Percentiles rank a stretch among this genome's conserved stretches.
These are phyloP conservation scores for Catocala nupta DNA, from an alignment of 2,888 invertebrate genomes.

Conservation along the genomic window DNA sequence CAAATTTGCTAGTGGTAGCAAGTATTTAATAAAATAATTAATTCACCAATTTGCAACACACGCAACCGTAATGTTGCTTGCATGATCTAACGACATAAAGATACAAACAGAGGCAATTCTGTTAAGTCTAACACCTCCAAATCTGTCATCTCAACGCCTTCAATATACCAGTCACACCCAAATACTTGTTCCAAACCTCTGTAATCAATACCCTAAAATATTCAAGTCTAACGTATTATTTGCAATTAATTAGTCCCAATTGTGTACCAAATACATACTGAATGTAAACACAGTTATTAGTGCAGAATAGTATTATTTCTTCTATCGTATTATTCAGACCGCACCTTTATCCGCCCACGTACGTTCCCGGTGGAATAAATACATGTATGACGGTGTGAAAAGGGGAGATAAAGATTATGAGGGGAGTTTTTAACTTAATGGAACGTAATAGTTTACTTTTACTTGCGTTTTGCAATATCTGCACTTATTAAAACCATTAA, in stretches of 20 bases:
- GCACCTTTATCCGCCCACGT: slow-evolving; percentile 22
- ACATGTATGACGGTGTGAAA: slow-evolving; percentile 27
- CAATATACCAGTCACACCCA: slow-evolving; percentile 21
- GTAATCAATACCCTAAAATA: slow-evolving; percentile 31
- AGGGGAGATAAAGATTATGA: slow-evolving; percentile 22
- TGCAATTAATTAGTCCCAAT: slow-evolving; percentile 43
- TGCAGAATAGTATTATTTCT: slow-evolving; percentile 13
- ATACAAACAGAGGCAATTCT: neutral
- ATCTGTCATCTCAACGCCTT: slow-evolving; percentile 28
- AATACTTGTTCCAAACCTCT: slow-evolving; percentile 22
- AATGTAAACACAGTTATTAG: slow-evolving; percentile 33
- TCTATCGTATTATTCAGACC: slow-evolving; percentile 8
- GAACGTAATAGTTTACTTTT: slow-evolving; percentile 1
- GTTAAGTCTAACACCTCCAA: neutral
- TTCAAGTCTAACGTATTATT: slow-evolving; percentile 34
- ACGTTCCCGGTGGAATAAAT: slow-evolving; percentile 27
- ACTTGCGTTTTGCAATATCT: neutral
- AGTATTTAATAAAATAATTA: too few relatives aligned
- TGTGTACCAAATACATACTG: slow-evolving; percentile 32
- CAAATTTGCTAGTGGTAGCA: too few relatives aligned
- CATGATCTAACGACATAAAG: too few relatives aligned
- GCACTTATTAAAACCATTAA: too few relatives aligned
- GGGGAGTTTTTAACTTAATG: slow-evolving; percentile 12
- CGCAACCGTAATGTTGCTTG: too few relatives aligned
- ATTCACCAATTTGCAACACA: too few relatives aligned